phyloP scores from a whole-genome alignment of 2,113 vertebrate species.

The Forbesichthys agassizii region DNA sequence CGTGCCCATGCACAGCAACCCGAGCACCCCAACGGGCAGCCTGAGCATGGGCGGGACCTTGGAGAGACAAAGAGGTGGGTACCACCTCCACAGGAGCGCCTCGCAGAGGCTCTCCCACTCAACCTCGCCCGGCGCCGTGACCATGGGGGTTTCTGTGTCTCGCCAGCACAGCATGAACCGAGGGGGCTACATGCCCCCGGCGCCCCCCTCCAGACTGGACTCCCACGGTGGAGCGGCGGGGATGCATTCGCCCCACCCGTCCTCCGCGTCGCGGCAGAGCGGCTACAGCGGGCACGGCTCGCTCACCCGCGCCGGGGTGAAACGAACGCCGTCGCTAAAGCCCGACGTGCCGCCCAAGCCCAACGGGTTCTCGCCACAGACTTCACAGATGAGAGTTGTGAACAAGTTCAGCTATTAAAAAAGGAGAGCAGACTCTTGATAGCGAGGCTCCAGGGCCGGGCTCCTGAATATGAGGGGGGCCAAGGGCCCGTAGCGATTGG shows the following conservation, averaged over 20 bases:
- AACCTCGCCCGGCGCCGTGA: constrained; percentile 90
- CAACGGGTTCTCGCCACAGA: constrained; percentile 89
- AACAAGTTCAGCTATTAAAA: constrained; percentile 96
- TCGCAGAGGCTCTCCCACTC: constrained; percentile 96
- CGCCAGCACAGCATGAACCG: constrained; percentile 94
- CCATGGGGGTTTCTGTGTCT: constrained; percentile 90
- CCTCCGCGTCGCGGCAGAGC: constrained; percentile 91
- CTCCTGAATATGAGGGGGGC: constrained; percentile 42
- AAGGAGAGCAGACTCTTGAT: constrained; percentile 56
- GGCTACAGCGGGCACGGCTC: constrained; percentile 94
- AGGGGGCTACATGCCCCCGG: constrained; percentile 87
- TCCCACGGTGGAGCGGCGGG: constrained; percentile 85
- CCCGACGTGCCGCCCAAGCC: constrained; percentile 98
- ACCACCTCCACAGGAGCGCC: constrained; percentile 92
- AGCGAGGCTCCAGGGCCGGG: constrained; percentile 65
- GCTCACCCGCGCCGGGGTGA: constrained; percentile 92
- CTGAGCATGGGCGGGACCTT: constrained; percentile 86
- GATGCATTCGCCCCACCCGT: constrained; percentile 85
- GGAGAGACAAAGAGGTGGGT: constrained; percentile 89
- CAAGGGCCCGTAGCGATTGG: constrained; percentile 39
- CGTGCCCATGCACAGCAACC: constrained; percentile 87
- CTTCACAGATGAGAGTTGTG: constrained; percentile 89
- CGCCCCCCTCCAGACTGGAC: constrained; percentile 91
- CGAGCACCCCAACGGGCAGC: constrained; percentile 84
- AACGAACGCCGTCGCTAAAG: constrained; percentile 95